phyloP scores from a whole-genome alignment of 2,113 vertebrate species.

The Trochalopteron elliotii region DNA sequence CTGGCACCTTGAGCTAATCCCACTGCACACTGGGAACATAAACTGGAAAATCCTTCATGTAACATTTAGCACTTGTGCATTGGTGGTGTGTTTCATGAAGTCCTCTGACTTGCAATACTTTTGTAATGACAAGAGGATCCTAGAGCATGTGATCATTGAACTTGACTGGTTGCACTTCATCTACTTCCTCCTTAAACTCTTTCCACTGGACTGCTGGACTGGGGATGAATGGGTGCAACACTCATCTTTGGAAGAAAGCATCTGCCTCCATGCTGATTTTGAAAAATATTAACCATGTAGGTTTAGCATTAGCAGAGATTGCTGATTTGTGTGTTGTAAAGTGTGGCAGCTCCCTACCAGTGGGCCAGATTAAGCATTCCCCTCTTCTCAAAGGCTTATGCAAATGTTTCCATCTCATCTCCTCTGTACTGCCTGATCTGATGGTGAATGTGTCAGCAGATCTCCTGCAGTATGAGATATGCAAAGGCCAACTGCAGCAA shows the following conservation, averaged over 20 bases:
- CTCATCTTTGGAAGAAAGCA: background rate
- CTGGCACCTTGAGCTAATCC: background rate
- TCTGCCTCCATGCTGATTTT: background rate
- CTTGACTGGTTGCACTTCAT: background rate
- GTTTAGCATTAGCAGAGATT: background rate
- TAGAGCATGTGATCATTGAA: background rate
- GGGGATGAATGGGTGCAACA: background rate
- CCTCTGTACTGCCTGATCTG: background rate
- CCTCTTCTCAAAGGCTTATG: background rate
- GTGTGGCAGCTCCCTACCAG: background rate
- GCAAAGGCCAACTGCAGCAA: background rate
- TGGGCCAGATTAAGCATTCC: background rate
- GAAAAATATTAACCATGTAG: background rate
- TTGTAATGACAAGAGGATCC: background rate
- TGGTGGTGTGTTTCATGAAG: background rate
- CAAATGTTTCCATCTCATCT: background rate
- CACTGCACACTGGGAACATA: fast-evolving
- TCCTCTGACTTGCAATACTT: background rate
- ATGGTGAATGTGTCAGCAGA: background rate
- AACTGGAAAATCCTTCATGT: background rate
- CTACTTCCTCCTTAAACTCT: background rate
- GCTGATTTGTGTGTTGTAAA: background rate
- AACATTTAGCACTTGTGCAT: background rate
- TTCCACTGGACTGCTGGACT: background rate
- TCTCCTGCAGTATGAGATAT: background rate